Base-by-base conservation (phyloP, 2,888 invertebrate species). In the Drosophila kanekoi region DNA sequence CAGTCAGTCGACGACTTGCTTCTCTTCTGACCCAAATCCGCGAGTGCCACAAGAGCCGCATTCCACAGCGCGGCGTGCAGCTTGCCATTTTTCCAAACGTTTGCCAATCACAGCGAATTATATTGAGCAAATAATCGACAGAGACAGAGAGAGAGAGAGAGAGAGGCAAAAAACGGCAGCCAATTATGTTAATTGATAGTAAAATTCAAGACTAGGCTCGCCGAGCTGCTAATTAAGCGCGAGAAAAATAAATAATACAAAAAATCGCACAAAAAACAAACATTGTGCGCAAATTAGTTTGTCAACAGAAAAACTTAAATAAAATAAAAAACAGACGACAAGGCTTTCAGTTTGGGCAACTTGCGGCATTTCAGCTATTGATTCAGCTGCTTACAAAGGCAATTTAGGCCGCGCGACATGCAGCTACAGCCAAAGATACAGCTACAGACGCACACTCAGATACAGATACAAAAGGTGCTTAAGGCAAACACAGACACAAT, bases 161-260 rank as follows among this genome's bases (percentile, higher is more conserved):
- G n/a, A n/a, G 18, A 2, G 18, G 5, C 38, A 47, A 44, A 45
- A 28, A 14, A 45, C 51, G 40, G 62, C 81, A 64, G 70, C 79
- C 85, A 83, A 83, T 83, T 87, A 83, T 83, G 85, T 79, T 83
- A 87, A 83, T 83, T 87, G 77, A 77, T 81, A 72, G 79, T 77
- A 84, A 87, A 83, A 87, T 79, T 77, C 85, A 72, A 71, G 58
- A 43, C 56, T 63, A 53, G 73, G 48, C 71, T 43, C 53, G 52
- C 16, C 41, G 18, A 65, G 68, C 48, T 51, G 71, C 87, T 82
- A 82, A 82, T 82, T 82, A 87, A 78, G 48, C 64, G 68, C 81
- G 66, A 71, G 43, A 71, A 47, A 70, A 48, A 43, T 35, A n/a
- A 18, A 38, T 28, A 28, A 28, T 28, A 28, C 28, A 48, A 47